Conservation (phyloP, 1,140 invertebrate species). For the Heterodera carotae region DNA sequence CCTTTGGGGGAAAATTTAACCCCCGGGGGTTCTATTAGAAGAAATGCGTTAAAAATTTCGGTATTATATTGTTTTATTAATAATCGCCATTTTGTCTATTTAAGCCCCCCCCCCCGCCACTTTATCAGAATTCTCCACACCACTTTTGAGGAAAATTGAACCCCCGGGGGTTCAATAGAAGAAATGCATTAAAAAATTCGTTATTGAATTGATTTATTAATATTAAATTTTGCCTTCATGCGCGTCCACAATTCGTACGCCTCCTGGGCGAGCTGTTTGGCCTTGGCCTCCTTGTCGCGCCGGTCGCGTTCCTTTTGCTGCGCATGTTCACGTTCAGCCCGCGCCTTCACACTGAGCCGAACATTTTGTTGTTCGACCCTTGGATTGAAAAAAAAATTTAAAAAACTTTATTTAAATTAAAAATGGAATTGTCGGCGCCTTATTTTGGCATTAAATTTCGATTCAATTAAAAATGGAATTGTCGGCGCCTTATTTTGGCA, state of each 20-base stretch:
- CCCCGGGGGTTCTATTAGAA: too few species aligned
- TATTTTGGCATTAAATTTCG: too few species aligned
- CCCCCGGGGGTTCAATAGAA: not conserved
- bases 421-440: too few species aligned
- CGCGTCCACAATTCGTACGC: constrained; percentile 45
- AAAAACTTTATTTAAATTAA: not conserved
- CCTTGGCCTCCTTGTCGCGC: not conserved
- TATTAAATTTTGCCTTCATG: constrained; percentile 33
- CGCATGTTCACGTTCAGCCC: not conserved
- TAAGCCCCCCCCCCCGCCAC: too few species aligned
- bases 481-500: too few species aligned
- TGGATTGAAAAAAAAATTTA: not conserved
- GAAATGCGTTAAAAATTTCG: too few species aligned
- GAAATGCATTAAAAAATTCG: not conserved
- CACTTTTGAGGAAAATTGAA: not conserved
- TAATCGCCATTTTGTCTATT: too few species aligned
- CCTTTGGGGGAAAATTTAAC: too few species aligned
- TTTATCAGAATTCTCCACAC: too few species aligned
- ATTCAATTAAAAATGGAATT: too few species aligned
- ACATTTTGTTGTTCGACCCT: not conserved
- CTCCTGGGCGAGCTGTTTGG: constrained; percentile 33
- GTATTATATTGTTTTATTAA: too few species aligned
- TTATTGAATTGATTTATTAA: not conserved
- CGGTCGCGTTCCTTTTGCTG: not conserved
- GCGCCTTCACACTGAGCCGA: not conserved